phyloP scores from a whole-genome alignment of 2,888 invertebrate species.

The Myathropa florea region DNA sequence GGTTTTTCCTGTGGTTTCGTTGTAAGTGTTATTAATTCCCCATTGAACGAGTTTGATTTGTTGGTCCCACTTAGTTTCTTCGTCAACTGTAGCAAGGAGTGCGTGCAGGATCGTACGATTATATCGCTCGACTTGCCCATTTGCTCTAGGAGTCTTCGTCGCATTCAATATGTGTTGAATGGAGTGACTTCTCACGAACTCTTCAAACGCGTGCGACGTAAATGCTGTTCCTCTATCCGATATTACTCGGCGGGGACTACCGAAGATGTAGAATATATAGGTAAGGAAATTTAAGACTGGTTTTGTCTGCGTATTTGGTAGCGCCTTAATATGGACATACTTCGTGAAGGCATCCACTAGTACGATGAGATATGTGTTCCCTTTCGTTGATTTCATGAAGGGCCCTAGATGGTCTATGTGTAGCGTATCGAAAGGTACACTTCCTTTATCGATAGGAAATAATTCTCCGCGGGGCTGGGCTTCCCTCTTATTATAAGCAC shows the following conservation, averaged over 20 bases:
- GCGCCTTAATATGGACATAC: background rate
- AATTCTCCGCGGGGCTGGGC: too few relatives aligned
- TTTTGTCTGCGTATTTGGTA: constrained; percentile 13
- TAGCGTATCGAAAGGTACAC: constrained; percentile 2
- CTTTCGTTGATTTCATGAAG: background rate
- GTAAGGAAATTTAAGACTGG: background rate
- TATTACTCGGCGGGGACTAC: background rate
- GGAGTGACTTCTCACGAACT: background rate
- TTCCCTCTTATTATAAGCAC: constrained; percentile 25
- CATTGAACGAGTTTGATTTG: too few relatives aligned
- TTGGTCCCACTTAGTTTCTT: too few relatives aligned
- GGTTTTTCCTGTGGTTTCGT: constrained; percentile 4
- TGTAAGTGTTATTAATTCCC: too few relatives aligned
- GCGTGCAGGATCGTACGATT: too few relatives aligned
- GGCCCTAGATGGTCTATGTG: constrained; percentile 15
- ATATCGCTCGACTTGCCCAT: too few relatives aligned
- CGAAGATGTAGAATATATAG: background rate
- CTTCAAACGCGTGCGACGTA: constrained; percentile 9
- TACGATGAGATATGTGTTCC: constrained; percentile 2
- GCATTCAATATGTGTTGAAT: too few relatives aligned
- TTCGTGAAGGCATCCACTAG: constrained; percentile 24
- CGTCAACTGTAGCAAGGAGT: too few relatives aligned
- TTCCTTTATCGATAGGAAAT: too few relatives aligned
- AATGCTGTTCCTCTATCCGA: constrained; percentile 24
- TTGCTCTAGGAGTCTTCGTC: too few relatives aligned